Percentiles rank a stretch among this genome's conserved stretches.
phyloP scores from a whole-genome alignment of 2,888 invertebrate species.

The Carpatolechia fugitivella region DNA sequence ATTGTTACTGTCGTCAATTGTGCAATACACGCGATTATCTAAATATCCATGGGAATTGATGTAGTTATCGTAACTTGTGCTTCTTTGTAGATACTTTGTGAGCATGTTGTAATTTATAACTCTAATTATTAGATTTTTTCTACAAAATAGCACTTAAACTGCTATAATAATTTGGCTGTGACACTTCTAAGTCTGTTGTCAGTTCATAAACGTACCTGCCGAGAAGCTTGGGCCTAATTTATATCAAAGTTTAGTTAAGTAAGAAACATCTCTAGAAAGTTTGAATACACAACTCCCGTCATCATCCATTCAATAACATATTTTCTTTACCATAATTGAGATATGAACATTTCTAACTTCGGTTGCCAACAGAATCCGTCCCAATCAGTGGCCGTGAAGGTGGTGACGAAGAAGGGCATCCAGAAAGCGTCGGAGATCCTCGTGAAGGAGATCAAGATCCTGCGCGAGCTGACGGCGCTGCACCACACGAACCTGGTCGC shows the following conservation, averaged over 20 bases:
- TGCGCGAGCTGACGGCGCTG: slow-evolving; percentile 97
- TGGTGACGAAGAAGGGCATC: slow-evolving; percentile 98
- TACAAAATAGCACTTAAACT: too few relatives aligned
- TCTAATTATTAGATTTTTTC: too few relatives aligned
- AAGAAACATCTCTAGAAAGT: too few relatives aligned
- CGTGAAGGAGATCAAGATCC: slow-evolving; percentile 98
- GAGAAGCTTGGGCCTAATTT: too few relatives aligned
- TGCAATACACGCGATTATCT: slow-evolving; percentile 9
- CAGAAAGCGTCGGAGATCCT: slow-evolving; percentile 98
- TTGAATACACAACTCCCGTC: too few relatives aligned
- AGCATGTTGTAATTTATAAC: background rate
- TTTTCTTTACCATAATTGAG: too few relatives aligned
- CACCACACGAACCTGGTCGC: slow-evolving; percentile 99
- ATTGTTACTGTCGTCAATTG: slow-evolving; percentile 7
- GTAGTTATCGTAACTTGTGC: background rate
- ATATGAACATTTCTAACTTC: background rate
- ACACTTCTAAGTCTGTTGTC: too few relatives aligned
- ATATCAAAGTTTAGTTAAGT: too few relatives aligned
- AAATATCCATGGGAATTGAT: slow-evolving; percentile 12
- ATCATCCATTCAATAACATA: too few relatives aligned
- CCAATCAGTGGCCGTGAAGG: slow-evolving; percentile 96
- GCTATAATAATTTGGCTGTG: too few relatives aligned
- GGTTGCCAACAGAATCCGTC: slow-evolving; percentile 84
- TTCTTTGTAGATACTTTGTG: background rate
- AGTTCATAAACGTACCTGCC: too few relatives aligned